A percentile compares a stretch with the other conserved stretches of the same genome.
phyloP scores from a whole-genome alignment of 2,797 vertebrate species.

The Micropoecilia bifurca region DNA sequence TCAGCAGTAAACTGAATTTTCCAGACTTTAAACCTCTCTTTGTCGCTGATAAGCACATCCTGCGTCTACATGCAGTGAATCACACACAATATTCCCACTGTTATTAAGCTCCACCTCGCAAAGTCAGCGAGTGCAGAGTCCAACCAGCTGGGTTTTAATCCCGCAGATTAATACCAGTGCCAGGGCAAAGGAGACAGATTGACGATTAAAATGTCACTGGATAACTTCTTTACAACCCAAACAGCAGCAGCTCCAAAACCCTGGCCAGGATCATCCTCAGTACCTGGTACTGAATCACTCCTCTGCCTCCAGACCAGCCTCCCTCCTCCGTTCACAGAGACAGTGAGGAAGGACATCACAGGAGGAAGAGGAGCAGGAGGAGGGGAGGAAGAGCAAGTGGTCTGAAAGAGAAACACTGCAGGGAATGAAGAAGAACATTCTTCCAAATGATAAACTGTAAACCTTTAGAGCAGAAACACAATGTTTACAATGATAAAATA shows the following conservation, averaged over 20 bases:
- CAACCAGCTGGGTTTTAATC: conserved; percentile 76
- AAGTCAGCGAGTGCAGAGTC: conserved; percentile 63
- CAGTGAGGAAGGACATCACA: conserved; percentile 33
- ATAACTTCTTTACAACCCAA: conserved; percentile 77
- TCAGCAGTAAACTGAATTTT: conserved; percentile 34
- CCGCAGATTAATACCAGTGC: conserved; percentile 77
- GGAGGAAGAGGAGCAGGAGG: background rate
- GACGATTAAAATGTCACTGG: conserved; percentile 82
- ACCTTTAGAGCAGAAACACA: background rate
- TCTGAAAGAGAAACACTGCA: conserved; percentile 2
- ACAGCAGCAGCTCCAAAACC: conserved; percentile 70
- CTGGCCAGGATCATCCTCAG: conserved; percentile 66
- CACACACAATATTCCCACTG: conserved; percentile 29
- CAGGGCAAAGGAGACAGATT: conserved; percentile 73
- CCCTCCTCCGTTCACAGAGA: conserved; percentile 30
- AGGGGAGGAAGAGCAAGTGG: conserved; percentile 8
- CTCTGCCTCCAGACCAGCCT: conserved; percentile 32
- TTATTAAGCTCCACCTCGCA: conserved; percentile 44
- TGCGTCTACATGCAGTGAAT: conserved; percentile 21
- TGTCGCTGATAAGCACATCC: conserved; percentile 52
- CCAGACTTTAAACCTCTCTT: conserved; percentile 47
- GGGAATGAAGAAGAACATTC: background rate
- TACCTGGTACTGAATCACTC: conserved; percentile 73
- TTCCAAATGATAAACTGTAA: background rate
- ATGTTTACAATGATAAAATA: background rate